Evolutionary conservation across 2,113 vertebrate genomes (phyloP), one percentile per base, ranked within the genome.

Genomic region (Antennarius striatus): DNA sequence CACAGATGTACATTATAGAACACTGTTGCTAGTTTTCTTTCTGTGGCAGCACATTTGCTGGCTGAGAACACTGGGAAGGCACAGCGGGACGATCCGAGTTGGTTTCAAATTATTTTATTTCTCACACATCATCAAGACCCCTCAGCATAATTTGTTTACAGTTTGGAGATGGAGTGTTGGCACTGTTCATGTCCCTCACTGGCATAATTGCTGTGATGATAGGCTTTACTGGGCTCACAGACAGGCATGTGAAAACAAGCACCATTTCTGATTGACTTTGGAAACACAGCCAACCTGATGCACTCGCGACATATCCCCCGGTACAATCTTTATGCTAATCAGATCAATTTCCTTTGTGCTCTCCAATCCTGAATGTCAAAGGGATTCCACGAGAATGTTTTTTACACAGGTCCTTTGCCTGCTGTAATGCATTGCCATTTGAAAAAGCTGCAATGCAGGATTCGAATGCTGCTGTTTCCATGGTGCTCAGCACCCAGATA

Each of bases 181-280:
- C 83, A 80, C 54, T 28, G 66, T 67, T 79, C 64, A 59, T 80
- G 60, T 62, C 54, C 63, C 80, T 86, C 82, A 2, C 81, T 58
- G 77, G 63, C 80, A 80, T 91, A 90, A 87, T 87, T 88, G 81
- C 79, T 79, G 76, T 83, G 85, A 89, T 87, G 88, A 91, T 70
- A 59, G 75, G 71, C 71, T 86, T 87, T 68, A 64, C 73, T 60
- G 68, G 59, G 68, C 83, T 84, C 80, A 72, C 1, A 51, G 62
- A 75, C 73, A 68, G 60, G 48, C 84, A 75, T 81, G 81, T 71
- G 73, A 88, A 81, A 80, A 82, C 73, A 83, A 73, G 82, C 71
- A 59, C 47, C 46, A 36, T 79, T 85, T 77, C 47, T 77, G 72
- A 87, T 89, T 61, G 68, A 77, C 73, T 63, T 49, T 72, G 74